Evolutionary conservation across 2,888 invertebrate species (phyloP).

Genomic region (Chrysomela aeneicollis): DNA sequence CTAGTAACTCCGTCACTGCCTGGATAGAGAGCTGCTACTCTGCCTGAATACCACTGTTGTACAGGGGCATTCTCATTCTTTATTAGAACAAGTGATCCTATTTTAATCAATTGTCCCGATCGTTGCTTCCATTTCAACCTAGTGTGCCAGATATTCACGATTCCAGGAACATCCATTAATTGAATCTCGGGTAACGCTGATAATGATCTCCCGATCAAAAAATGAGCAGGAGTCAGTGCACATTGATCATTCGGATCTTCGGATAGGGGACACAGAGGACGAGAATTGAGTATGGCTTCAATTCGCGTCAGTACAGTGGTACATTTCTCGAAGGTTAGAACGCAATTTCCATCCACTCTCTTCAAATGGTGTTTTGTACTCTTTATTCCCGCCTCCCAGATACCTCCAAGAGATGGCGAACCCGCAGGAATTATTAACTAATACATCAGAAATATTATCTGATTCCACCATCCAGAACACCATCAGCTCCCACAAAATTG

Average conservation of each 20-base stretch:
- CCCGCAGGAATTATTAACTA: conserved; percentile 21
- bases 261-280: conserved; percentile 41
- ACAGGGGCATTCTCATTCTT: conserved; percentile 1
- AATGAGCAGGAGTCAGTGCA: conserved; percentile 36
- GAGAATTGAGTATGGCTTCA: conserved; percentile 45
- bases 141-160: no score
- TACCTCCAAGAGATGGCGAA: conserved; percentile 35
- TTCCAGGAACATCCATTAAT: conserved; percentile 13
- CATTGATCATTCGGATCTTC: conserved; percentile 26
- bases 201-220: conserved; percentile 27
- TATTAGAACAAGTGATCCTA: neutral
- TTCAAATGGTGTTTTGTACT: conserved; percentile 26
- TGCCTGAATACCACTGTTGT: conserved; percentile 6
- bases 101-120: neutral
- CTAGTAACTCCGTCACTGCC: conserved; percentile 6
- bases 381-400: conserved; percentile 35
- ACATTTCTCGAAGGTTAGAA: conserved; percentile 45
- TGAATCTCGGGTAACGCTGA: conserved; percentile 20
- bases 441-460: neutral
- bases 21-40: conserved; percentile 3
- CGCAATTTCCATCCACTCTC: conserved; percentile 36
- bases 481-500: conserved; percentile 35
- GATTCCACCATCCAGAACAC: conserved; percentile 16
- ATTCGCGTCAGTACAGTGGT: conserved; percentile 40
- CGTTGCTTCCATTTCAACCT: conserved; percentile 12